Base-by-base conservation (phyloP, 2,113 vertebrate species). In the Drymodes brunneopygia region DNA sequence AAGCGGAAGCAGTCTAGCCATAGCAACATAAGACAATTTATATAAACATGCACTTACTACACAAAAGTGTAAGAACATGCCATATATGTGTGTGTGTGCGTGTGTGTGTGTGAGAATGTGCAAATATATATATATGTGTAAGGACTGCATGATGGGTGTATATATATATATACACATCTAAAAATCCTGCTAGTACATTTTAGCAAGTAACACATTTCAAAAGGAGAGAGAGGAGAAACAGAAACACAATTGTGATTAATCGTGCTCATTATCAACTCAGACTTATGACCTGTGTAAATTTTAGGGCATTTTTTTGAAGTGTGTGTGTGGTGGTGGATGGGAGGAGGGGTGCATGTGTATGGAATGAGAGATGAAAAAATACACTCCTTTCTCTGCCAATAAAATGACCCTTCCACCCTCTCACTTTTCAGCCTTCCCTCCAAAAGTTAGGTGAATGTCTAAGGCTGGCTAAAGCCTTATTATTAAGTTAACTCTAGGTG, bases 161-260 rank as follows among this genome's bases (percentile, higher is more conserved):
- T 78, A 67, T 91, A 78, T 91, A 78, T 62, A 47, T 12, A 85
- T 10, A 56, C 24, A 71, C 28, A 60, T 92, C 42, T 86, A 81
- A 94, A 96, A 96, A 75, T 25, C 18, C 86, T 88, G 47, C 71
- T 72, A 65, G 73, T n/a, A 60, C 44, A 86, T 94, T 95, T 95
- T 95, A 91, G 61, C 24, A 80, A 91, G 69, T 70, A 96, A 96
- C 58, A 87, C 48, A 75, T 96, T 92, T 95, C 88, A 95, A 91
- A 97, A 95, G 45, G 61, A 90, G 67, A 85, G 38, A 74, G 87
- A 88, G 74, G 38, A 87, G 85, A 71, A 95, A 81, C 50, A 86
- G 56, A 72, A 97, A 95, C 58, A 80, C 87, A 82, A 80, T 74
- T 92, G 96, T 97, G 97, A 98, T 97, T 97, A 97, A 98, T 97